Percentiles rank a stretch among this genome's conserved stretches.
These are phyloP conservation scores for Dermatemys mawii DNA, from an alignment of 2,113 vertebrate species.

Conservation along the genomic window DNA sequence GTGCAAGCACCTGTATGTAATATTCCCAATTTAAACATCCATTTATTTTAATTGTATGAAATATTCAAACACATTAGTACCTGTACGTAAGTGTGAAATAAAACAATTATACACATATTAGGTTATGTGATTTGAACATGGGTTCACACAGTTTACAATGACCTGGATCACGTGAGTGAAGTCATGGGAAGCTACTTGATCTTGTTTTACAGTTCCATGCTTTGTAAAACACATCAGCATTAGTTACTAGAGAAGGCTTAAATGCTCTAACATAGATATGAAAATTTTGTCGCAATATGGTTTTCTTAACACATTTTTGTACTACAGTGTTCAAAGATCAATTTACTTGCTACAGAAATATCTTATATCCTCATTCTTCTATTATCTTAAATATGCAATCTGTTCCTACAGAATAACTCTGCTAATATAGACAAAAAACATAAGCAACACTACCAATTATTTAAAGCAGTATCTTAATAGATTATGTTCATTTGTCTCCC, in stretches of 20 bases:
- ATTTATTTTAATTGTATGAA: background rate
- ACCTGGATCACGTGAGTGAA: conserved; percentile 1
- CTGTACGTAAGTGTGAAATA: conserved; percentile 24
- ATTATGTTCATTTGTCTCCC: background rate
- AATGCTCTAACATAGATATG: background rate
- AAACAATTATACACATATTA: conserved; percentile 18
- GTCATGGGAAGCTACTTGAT: background rate
- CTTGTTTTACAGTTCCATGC: background rate
- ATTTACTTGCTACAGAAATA: background rate
- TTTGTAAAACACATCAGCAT: background rate
- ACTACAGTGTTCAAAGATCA: background rate
- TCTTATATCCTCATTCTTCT: background rate
- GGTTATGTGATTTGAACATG: conserved; percentile 34
- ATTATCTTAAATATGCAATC: background rate
- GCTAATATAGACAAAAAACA: background rate
- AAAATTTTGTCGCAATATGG: background rate
- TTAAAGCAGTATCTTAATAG: background rate
- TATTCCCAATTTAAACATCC: background rate
- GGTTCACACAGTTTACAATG: conserved; percentile 34
- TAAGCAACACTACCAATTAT: background rate
- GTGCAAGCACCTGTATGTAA: background rate
- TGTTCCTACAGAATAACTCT: background rate
- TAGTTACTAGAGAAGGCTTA: background rate
- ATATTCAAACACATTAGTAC: conserved; percentile 25
- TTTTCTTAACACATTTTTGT: background rate